Percentiles rank a stretch among this genome's conserved stretches.
Conservation (phyloP, 2,888 invertebrate genomes). For the Bellardia bayeri region DNA sequence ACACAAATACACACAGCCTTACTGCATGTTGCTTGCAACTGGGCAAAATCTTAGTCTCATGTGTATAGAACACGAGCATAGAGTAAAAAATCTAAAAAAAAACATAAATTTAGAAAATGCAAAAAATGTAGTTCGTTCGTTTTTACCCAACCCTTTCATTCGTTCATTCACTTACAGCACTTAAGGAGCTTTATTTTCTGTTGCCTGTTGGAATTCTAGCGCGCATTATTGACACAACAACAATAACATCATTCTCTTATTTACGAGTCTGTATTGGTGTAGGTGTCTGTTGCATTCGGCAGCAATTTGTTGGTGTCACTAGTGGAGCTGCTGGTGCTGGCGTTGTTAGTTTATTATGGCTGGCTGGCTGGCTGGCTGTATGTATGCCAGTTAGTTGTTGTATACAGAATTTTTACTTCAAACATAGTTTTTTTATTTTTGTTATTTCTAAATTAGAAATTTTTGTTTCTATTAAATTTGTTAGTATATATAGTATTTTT, state of each 20-base stretch:
- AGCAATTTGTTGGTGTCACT: slow-evolving; percentile 19
- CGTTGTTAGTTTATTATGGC: slow-evolving; percentile 30
- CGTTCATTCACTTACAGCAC: slow-evolving; percentile 64
- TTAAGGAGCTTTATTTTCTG: slow-evolving; percentile 44
- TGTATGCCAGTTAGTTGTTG: slow-evolving; percentile 5
- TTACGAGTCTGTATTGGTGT: slow-evolving; percentile 29
- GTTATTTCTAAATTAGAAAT: slow-evolving; percentile 48
- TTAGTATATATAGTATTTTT: background rate
- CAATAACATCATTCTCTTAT: slow-evolving; percentile 29
- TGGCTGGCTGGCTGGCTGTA: background rate
- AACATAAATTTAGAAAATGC: slow-evolving; percentile 10
- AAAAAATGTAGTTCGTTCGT: slow-evolving; percentile 33
- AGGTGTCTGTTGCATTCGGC: slow-evolving; percentile 17
- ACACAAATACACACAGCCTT: slow-evolving; percentile 29
- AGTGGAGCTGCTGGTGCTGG: slow-evolving; percentile 22
- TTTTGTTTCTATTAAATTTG: slow-evolving; percentile 18
- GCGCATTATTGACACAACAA: slow-evolving; percentile 57
- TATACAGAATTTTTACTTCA: slow-evolving; percentile 15
- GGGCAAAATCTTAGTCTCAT: slow-evolving; percentile 74
- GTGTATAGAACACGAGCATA: slow-evolving; percentile 36
- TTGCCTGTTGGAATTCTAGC: slow-evolving; percentile 60
- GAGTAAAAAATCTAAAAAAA: slow-evolving; percentile 2
- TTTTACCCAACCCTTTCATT: slow-evolving; percentile 65
- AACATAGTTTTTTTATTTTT: slow-evolving; percentile 2
- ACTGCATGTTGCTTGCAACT: slow-evolving; percentile 73